Base-by-base conservation (phyloP, 30 jellyfish, hydroid and myxozoan species). In the Aurelia aurita complex sp. Pacific region DNA sequence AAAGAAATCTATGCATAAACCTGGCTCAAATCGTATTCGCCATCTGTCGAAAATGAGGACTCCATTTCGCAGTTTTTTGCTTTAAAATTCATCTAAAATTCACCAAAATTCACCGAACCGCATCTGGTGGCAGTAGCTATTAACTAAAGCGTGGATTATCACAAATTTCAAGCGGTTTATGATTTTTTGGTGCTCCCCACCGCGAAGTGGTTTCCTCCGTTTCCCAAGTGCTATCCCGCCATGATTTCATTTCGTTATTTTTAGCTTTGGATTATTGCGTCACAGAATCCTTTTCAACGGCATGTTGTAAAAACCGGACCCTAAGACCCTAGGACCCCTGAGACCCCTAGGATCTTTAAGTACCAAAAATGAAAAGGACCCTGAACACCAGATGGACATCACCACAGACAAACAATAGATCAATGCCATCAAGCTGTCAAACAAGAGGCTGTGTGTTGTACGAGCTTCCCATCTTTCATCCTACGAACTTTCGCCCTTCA, bases 11-110 rank as follows among this genome's bases (percentile, higher is more conserved):
- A 50, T 50, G 43, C 33, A 76, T 14, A 38, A 23, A 53, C 62
- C 40, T 57, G 75, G 86, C 76, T 40, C 69, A 34, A 11, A 18
- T 2, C 17, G 54, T 43, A 55, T 29, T 40, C 64, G 62, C 85
- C 91, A 82, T 82, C 91, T 82, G 91, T 82, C 91, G 91, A 71
- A 82, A 69, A 69, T 82, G 32, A 35, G 12, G 59, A 40, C 46
- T 40, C 10, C 0, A 17, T 66, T 42, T 19, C 36, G 70, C 70
- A 19, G 19, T 61, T 61, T 61, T 61, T 61, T 9, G 12, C 57
- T 15, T 6, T 46, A 46, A 46, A 46, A 4, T 61, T 61, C 34
- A 17, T 61, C 36, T 13, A 61, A 61, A 61, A 61, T 17, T 17
- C 36, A 23, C 70, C 70, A 13, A 17, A 23, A 61, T 61, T 13